These are phyloP conservation scores for Cartodere bifasciata DNA, from an alignment of 2,888 invertebrate genomes.

Conservation along the genomic window DNA sequence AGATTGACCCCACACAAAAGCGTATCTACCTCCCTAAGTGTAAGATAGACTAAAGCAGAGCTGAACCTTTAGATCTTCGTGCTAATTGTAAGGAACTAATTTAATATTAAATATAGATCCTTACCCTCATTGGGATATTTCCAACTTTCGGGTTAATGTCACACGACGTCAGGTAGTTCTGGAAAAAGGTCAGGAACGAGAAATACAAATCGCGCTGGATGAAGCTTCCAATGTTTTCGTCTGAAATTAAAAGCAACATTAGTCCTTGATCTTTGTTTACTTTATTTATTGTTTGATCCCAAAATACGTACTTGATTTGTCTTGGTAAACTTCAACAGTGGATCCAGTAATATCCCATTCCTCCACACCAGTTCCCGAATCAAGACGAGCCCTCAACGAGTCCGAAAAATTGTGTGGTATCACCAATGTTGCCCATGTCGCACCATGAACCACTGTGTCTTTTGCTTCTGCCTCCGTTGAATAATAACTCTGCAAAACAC, in stretches of 20 bases:
- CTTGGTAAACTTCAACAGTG: slow-evolving; percentile 59
- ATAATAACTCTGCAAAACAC: slow-evolving; percentile 20
- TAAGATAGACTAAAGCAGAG: too few relatives aligned
- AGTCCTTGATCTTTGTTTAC: neutral
- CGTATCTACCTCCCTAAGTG: too few relatives aligned
- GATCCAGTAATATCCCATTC: slow-evolving; percentile 48
- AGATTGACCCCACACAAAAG: too few relatives aligned
- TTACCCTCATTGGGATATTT: slow-evolving; percentile 48
- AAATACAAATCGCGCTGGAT: slow-evolving; percentile 60
- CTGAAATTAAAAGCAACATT: too few relatives aligned
- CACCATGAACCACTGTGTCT: slow-evolving; percentile 52
- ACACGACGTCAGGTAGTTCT: slow-evolving; percentile 48
- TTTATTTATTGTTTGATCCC: neutral
- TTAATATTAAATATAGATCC: too few relatives aligned
- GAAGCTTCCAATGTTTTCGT: slow-evolving; percentile 79
- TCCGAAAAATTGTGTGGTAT: slow-evolving; percentile 67
- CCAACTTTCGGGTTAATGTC: slow-evolving; percentile 50
- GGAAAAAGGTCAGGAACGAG: slow-evolving; percentile 61
- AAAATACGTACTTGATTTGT: slow-evolving; percentile 64
- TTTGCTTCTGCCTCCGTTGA: slow-evolving; percentile 45
- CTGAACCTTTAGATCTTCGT: too few relatives aligned
- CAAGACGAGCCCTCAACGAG: slow-evolving; percentile 42
- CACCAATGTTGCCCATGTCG: slow-evolving; percentile 63
- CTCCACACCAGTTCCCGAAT: slow-evolving; percentile 42
- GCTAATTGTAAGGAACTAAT: too few relatives aligned